Evolutionary conservation across 2,797 vertebrate species (phyloP).

Genomic region (Numenius phaeopus): DNA sequence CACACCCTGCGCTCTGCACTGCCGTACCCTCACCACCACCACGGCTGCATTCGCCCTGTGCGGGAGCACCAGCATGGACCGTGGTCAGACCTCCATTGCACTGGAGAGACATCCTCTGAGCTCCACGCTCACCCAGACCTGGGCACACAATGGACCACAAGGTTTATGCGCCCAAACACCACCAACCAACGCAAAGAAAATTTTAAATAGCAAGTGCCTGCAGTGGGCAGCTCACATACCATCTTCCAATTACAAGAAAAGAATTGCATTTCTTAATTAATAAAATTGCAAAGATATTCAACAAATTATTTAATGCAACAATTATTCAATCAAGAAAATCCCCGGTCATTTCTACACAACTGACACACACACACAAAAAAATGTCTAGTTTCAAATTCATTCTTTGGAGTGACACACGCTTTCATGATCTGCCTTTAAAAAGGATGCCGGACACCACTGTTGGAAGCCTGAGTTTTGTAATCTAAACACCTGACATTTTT

Average conservation of each 20-base stretch:
- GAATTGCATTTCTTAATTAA: neutral
- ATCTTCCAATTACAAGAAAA: neutral
- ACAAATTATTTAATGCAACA: neutral
- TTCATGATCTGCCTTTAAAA: neutral
- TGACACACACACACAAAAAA: neutral
- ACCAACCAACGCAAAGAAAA: neutral
- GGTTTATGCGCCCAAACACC: neutral
- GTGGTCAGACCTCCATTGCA: rapidly evolving
- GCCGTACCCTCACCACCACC: neutral
- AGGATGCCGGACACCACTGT: neutral
- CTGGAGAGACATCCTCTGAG: neutral
- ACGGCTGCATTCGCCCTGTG: rapidly evolving
- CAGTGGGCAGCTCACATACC: neutral
- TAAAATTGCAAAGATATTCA: neutral
- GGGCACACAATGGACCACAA: rapidly evolving
- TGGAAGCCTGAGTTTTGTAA: neutral
- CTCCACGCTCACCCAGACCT: neutral
- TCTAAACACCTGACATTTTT: neutral
- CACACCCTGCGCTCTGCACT: rapidly evolving
- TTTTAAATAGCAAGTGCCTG: neutral
- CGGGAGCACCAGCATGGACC: neutral
- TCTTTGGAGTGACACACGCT: neutral
- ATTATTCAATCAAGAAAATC: neutral
- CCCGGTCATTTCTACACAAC: neutral
- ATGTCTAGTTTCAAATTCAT: neutral